These are phyloP conservation scores for Onychorhynchus coronatus DNA, from an alignment of 2,113 vertebrate genomes.

Conservation along the genomic window DNA sequence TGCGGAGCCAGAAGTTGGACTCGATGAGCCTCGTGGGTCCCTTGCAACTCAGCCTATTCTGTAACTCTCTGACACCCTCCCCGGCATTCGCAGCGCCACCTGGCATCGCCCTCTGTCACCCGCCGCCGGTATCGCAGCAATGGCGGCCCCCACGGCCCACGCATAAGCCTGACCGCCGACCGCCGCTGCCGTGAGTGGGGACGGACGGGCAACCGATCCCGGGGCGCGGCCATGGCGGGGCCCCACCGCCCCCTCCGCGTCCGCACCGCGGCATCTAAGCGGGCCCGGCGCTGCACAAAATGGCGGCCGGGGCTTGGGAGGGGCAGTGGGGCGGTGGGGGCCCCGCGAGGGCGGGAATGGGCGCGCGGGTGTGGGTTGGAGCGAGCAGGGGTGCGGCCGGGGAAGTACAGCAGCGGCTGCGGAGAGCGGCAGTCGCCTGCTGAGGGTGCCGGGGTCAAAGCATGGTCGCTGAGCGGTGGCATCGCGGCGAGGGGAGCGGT, in stretches of 20 bases:
- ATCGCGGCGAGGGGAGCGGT: no score
- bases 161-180: background rate
- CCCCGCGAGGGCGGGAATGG: no score
- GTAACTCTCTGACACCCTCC: accelerated
- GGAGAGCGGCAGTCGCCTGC: accelerated
- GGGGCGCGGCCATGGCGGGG: background rate
- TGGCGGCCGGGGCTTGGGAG: background rate
- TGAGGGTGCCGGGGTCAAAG: background rate
- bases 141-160: background rate
- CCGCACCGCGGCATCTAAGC: no score
- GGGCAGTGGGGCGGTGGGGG: background rate
- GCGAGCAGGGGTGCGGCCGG: accelerated
- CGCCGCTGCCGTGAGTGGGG: background rate
- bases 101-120: background rate
- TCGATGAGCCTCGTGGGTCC: accelerated
- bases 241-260: no score
- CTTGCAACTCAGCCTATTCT: background rate
- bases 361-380: no score
- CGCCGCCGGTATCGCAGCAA: background rate
- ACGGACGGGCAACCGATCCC: background rate
- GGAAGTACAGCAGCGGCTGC: background rate
- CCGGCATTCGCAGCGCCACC: background rate
- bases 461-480: accelerated
- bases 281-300: background rate
- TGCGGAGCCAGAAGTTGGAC: accelerated